Evolutionary conservation across 30 jellyfish, hydroid and myxozoan species (phyloP), one percentile per base, ranked within the genome.

Genomic region (Aurelia coerulea): DNA sequence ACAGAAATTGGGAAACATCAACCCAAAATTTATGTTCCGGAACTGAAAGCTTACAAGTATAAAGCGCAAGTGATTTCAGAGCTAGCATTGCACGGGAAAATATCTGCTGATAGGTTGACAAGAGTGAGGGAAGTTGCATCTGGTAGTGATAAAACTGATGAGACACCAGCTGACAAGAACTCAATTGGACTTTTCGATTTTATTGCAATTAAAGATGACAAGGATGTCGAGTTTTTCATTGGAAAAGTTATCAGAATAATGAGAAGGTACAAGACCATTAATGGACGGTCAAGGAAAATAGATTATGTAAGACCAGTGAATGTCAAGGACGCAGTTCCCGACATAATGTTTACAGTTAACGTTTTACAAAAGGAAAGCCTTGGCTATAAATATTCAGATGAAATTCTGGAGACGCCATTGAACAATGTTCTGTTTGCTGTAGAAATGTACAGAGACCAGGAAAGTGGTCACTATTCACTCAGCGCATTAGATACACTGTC

Each of bases 391-490:
- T 59, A 59, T 59, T 59, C 69, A 59, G 69, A 59, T 59, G 69
- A 59, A 59, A 59, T 59, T 59, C 69, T 59, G 69, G 69, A 59
- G 69, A 59, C 69, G 5, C 69, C 69, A 15, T 59, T 59, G 69
- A 59, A 5, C 69, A 59, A 59, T 59, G 69, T 59, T 59, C 69
- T 59, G 69, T 59, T 59, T 59, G 69, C 69, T 59, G 69, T 59
- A 59, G 69, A 59, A 59, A 59, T 59, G 69, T 59, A 59, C 69
- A 59, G 69, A 59, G 69, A 59, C 69, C 69, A 59, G 69, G 69
- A 59, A 59, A 59, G 69, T 59, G 69, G 69, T 19, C 69, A 59
- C 69, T 59, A 59, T 59, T 59, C 69, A 59, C 46, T 37, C 46
- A 37, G 46, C 46, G 46, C 46, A 37, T 37, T 37, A 37, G 46